These are phyloP conservation scores for Stramonita haemastoma DNA, from an alignment of 2,888 invertebrate species.

Conservation along the genomic window DNA sequence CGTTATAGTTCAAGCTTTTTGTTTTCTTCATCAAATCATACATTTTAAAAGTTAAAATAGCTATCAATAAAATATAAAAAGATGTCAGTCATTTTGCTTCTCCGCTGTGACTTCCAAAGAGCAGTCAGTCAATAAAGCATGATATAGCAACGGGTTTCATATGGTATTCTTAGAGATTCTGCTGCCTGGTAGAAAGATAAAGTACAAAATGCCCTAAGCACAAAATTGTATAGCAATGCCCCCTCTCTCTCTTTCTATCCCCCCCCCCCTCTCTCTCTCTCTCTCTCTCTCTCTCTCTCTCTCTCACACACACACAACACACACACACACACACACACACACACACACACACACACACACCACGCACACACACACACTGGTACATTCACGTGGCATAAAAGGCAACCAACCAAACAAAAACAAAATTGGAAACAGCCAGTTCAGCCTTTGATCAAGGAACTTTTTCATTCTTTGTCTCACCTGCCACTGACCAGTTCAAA, in stretches of 20 bases:
- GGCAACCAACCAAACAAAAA: no score
- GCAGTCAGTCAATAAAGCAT: not conserved
- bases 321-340: constrained; percentile 6
- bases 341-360: not conserved
- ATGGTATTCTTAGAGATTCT: no score
- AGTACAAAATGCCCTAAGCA: not conserved
- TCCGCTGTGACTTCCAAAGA: not conserved
- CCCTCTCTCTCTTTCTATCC: not conserved
- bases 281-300: no score
- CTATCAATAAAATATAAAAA: not conserved
- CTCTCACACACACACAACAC: not conserved
- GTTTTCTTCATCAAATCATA: no score
- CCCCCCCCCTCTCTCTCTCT: no score
- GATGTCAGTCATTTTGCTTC: not conserved
- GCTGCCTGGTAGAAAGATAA: not conserved
- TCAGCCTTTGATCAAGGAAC: no score
- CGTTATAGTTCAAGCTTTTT: no score
- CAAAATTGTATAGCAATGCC: not conserved
- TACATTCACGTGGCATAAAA: no score
- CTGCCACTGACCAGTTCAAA: no score
- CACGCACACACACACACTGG: not conserved
- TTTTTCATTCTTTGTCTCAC: no score
- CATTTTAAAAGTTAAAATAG: not conserved
- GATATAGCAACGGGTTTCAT: not conserved
- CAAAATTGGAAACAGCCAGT: no score